Percentiles rank a stretch among this genome's conserved stretches.
Evolutionary conservation across 30 jellyfish, hydroid and myxozoan species (phyloP).

Genomic region (Hydractinia echinata): DNA sequence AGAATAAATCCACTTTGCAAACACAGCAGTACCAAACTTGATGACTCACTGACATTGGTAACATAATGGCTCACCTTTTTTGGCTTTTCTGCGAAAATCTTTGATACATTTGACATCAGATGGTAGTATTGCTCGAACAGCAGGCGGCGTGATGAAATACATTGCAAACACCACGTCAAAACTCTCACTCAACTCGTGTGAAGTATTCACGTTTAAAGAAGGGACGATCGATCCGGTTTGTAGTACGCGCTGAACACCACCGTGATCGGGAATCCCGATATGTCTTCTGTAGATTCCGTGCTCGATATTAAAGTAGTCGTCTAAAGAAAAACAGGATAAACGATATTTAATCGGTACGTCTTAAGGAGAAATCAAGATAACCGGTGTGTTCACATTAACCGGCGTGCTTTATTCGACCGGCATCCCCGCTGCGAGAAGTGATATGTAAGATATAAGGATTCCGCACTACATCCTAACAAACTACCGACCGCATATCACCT

Average conservation of each 20-base stretch:
- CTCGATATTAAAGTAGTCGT: conserved; percentile 12
- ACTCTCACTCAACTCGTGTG: conserved; percentile 48
- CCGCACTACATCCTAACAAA: too few relatives aligned
- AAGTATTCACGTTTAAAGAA: conserved; percentile 32
- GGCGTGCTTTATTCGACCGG: too few relatives aligned
- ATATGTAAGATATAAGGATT: too few relatives aligned
- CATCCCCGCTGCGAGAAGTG: too few relatives aligned
- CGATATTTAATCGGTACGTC: not conserved
- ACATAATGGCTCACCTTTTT: conserved; percentile 42
- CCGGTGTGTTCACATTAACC: too few relatives aligned
- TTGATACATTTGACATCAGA: conserved; percentile 66
- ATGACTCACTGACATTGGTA: too few relatives aligned
- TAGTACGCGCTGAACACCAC: conserved; percentile 82
- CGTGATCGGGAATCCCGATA: conserved; percentile 75
- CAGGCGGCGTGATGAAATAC: conserved; percentile 73
- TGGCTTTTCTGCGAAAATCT: conserved; percentile 55
- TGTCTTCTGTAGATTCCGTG: conserved; percentile 42
- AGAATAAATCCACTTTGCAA: not conserved
- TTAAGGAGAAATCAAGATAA: too few relatives aligned
- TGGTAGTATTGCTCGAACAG: conserved; percentile 51
- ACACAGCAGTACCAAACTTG: too few relatives aligned
- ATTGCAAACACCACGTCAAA: conserved; percentile 82
- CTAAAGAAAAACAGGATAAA: not conserved
- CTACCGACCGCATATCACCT: too few relatives aligned
- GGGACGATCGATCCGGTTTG: conserved; percentile 73